Percentiles rank a stretch among this genome's conserved stretches.
Conservation (phyloP, 2,797 vertebrate genomes). For the Varecia variegata region DNA sequence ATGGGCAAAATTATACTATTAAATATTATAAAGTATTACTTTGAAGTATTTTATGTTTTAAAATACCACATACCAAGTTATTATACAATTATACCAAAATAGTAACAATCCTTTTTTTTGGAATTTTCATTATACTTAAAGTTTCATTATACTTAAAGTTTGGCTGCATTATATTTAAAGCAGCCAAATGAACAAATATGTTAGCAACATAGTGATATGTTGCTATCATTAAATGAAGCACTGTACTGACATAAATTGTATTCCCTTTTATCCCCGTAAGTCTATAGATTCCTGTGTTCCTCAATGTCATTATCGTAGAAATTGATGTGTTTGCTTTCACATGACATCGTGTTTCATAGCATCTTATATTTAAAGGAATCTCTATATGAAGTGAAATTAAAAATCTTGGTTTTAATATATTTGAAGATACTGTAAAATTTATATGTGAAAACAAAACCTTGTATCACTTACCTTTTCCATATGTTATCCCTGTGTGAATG, state of each 20-base stretch:
- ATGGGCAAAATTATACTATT: neutral
- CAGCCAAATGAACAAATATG: neutral
- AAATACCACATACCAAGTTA: neutral
- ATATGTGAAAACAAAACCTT: neutral
- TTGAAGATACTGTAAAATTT: neutral
- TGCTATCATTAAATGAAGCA: neutral
- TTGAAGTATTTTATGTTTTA: constrained; percentile 31
- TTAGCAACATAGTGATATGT: too few relatives aligned
- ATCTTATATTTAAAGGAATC: neutral
- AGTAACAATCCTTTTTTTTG: neutral
- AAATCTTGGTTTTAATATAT: neutral
- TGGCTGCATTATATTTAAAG: neutral
- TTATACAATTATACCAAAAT: neutral
- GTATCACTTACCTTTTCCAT: neutral
- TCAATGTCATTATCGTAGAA: neutral
- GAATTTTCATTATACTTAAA: neutral
- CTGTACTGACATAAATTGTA: neutral
- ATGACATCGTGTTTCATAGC: neutral
- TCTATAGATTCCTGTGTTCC: neutral
- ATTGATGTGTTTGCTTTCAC: neutral
- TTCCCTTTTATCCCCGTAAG: neutral
- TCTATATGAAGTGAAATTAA: neutral
- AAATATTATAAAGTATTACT: constrained; percentile 3
- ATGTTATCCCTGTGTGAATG: neutral
- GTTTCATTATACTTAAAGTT: neutral